These are phyloP conservation scores for Nothura maculosa DNA, from an alignment of 2,797 vertebrate genomes.

Conservation along the genomic window DNA sequence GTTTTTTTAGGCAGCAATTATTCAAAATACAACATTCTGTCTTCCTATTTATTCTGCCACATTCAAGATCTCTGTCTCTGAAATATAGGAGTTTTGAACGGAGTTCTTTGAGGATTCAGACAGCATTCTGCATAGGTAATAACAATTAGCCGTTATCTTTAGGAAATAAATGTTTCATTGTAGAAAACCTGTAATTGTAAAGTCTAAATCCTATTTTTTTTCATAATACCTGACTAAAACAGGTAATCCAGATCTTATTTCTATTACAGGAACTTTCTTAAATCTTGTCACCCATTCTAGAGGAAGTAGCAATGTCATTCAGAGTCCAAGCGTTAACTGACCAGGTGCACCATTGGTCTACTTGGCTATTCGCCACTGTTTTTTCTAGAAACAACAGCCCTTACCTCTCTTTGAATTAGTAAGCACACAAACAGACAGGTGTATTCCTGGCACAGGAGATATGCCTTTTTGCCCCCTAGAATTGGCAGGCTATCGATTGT, in stretches of 20 bases:
- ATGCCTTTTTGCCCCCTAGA: not conserved
- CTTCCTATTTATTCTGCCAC: not conserved
- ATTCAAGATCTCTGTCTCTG: not conserved
- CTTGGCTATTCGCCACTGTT: not conserved
- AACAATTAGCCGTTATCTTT: not conserved
- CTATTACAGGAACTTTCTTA: not conserved
- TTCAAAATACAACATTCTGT: not conserved
- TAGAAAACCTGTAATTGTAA: not conserved
- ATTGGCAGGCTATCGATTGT: constrained; percentile 33
- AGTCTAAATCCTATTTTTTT: not conserved
- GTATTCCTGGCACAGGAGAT: not conserved
- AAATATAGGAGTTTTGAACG: not conserved
- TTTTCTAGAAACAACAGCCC: not conserved
- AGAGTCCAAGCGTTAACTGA: not conserved
- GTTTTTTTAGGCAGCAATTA: not conserved
- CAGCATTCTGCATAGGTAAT: not conserved
- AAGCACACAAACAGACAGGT: not conserved
- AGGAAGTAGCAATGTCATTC: not conserved
- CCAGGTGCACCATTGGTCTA: not conserved
- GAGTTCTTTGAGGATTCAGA: not conserved
- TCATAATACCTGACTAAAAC: not conserved
- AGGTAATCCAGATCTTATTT: not conserved
- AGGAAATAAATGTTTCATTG: not conserved
- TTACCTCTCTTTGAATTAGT: not conserved
- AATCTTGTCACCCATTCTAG: not conserved